phyloP scores from a whole-genome alignment of 1,140 invertebrate genomes.

The Ephestia elutella region DNA sequence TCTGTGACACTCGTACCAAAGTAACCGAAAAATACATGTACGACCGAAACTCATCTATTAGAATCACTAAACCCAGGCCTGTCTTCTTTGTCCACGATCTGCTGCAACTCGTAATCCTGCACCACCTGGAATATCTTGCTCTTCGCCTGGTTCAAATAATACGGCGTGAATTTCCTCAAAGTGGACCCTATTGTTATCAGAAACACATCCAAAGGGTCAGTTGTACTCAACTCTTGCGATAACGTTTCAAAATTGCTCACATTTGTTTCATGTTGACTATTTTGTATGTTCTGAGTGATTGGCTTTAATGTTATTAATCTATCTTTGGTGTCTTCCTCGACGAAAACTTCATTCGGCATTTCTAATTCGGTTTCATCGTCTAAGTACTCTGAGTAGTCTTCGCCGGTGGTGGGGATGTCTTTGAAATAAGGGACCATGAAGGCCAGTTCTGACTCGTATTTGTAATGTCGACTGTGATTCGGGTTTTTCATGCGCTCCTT shows the following conservation, averaged over 20 bases:
- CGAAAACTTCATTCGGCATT: constrained; percentile 35
- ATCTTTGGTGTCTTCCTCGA: constrained; percentile 27
- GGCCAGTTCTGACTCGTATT: constrained; percentile 51
- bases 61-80: constrained; percentile 28
- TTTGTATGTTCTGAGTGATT: too few relatives aligned
- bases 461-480: constrained; percentile 42
- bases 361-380: constrained; percentile 36
- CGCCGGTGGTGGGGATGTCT: constrained; percentile 26
- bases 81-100: constrained; percentile 51
- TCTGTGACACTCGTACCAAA: too few relatives aligned
- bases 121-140: constrained; percentile 64
- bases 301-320: constrained; percentile 12
- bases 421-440: constrained; percentile 59
- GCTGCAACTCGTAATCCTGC: constrained; percentile 60
- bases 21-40: too few relatives aligned
- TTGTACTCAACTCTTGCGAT: constrained; percentile 42
- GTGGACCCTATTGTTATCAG: constrained; percentile 54
- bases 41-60: constrained; percentile 18
- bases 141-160: constrained; percentile 61
- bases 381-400: constrained; percentile 41
- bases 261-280: constrained; percentile 15
- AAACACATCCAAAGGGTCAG: constrained; percentile 56
- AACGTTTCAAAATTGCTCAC: constrained; percentile 4
- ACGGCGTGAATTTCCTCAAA: constrained; percentile 54
- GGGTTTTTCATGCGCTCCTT: constrained; percentile 41